phyloP scores from a whole-genome alignment of 2,888 invertebrate genomes.

The Ypsolopha scabrella region DNA sequence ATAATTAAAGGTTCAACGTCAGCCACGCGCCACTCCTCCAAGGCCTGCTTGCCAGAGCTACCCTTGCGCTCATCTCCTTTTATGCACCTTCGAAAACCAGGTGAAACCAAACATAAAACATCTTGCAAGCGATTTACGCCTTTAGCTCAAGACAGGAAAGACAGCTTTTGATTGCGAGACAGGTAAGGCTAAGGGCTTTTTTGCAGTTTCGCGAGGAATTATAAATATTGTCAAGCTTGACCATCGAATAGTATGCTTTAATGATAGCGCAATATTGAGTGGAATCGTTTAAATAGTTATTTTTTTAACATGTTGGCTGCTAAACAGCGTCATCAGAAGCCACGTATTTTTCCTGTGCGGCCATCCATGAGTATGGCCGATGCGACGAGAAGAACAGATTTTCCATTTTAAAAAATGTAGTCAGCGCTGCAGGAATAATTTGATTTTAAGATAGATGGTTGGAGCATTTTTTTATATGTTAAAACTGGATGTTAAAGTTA shows the following conservation, averaged over 20 bases:
- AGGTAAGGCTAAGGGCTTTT: conserved; percentile 11
- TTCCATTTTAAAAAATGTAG: no score
- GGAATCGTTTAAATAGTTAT: conserved; percentile 10
- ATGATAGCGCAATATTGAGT: conserved; percentile 10
- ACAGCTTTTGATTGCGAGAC: conserved; percentile 6
- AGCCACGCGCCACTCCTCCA: conserved; percentile 45
- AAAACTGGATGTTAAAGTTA: no score
- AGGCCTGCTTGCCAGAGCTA: conserved; percentile 18
- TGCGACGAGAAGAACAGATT: no score
- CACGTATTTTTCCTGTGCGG: no score
- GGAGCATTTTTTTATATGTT: no score
- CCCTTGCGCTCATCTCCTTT: conserved; percentile 3
- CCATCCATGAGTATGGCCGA: no score
- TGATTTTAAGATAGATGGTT: no score
- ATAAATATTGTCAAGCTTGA: conserved; percentile 21
- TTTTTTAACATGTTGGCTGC: no score
- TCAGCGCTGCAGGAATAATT: no score
- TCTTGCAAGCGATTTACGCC: background rate
- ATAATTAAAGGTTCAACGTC: conserved; percentile 39
- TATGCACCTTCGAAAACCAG: conserved; percentile 8
- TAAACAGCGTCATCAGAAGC: no score
- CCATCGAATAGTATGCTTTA: conserved; percentile 12
- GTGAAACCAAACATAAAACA: conserved; percentile 1
- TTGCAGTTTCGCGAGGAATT: conserved; percentile 18
- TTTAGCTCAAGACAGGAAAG: conserved; percentile 17